These are phyloP conservation scores for Sebastes minor DNA, from an alignment of 2,797 vertebrate genomes.

Conservation along the genomic window DNA sequence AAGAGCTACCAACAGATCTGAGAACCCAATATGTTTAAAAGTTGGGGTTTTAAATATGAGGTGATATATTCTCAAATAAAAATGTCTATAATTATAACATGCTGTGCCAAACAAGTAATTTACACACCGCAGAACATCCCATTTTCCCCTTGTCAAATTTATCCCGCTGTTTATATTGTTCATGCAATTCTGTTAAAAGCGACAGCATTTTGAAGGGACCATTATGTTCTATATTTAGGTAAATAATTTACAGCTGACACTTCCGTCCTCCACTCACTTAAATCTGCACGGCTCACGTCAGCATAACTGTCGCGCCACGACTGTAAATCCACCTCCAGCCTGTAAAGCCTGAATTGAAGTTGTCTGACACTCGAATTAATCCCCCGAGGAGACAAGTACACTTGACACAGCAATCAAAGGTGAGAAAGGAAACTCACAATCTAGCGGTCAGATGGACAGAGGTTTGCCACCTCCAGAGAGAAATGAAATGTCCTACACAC, in stretches of 20 bases:
- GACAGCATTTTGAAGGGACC: neutral
- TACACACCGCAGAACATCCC: neutral
- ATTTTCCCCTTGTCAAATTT: neutral
- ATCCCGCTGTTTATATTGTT: neutral
- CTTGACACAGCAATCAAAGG: conserved; percentile 26
- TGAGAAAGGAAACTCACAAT: conserved; percentile 2
- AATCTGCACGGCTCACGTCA: conserved; percentile 9
- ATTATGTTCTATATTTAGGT: neutral
- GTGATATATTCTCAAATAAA: neutral
- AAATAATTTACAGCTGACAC: neutral
- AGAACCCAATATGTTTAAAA: neutral
- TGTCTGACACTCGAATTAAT: conserved; percentile 26
- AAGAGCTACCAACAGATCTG: neutral
- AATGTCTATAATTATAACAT: neutral
- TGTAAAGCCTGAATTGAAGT: conserved; percentile 10
- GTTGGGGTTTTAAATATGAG: neutral
- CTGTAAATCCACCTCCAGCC: conserved; percentile 9
- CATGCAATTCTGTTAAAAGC: neutral
- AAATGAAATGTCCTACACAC: conserved; percentile 1
- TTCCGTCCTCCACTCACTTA: neutral
- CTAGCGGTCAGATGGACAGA: neutral
- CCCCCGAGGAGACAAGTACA: conserved; percentile 17
- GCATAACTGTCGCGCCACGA: conserved; percentile 18
- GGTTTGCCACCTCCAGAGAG: conserved; percentile 9
- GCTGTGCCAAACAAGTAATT: neutral